A percentile compares a stretch with the other conserved stretches of the same genome.
phyloP scores from a whole-genome alignment of 1,140 invertebrate genomes.

The Bombus waltoni region DNA sequence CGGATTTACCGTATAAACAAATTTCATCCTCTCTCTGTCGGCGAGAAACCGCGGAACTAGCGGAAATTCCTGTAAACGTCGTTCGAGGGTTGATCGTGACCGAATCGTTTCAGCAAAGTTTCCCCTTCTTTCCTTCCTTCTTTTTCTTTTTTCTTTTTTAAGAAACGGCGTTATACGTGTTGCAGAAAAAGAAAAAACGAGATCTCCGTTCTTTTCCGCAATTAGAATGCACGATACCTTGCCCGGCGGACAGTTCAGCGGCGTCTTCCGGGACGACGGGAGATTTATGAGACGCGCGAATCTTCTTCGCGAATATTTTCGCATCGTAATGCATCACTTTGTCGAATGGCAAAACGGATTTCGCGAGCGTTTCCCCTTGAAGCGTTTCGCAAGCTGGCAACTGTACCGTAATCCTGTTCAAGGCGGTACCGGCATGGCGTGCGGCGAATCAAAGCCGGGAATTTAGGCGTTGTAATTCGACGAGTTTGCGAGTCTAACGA shows the following conservation, averaged over 20 bases:
- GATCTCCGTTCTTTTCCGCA: not conserved
- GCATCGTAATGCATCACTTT: slow-evolving; percentile 61
- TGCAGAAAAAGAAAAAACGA: not conserved
- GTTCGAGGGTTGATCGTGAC: not conserved
- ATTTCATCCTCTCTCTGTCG: slow-evolving; percentile 19
- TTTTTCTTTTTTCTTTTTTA: not conserved
- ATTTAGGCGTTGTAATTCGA: slow-evolving; percentile 57
- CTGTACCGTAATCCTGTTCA: slow-evolving; percentile 56
- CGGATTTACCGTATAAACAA: slow-evolving; percentile 55
- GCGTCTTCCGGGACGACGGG: slow-evolving; percentile 30
- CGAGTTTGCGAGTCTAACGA: slow-evolving; percentile 54
- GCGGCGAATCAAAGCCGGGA: slow-evolving; percentile 54
- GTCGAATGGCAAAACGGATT: slow-evolving; percentile 59
- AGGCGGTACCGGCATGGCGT: slow-evolving; percentile 40
- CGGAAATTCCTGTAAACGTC: not conserved
- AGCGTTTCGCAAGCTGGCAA: slow-evolving; percentile 32
- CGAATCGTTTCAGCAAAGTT: not conserved
- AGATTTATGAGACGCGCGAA: slow-evolving; percentile 57
- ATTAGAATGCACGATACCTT: slow-evolving; percentile 50
- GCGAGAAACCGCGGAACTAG: not conserved
- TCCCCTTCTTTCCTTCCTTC: not conserved
- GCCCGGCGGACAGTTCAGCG: slow-evolving; percentile 50
- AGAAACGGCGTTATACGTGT: too few species aligned
- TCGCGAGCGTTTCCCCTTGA: not conserved
- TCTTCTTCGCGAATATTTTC: slow-evolving; percentile 54